Percentiles rank a stretch among this genome's conserved stretches.
These are phyloP conservation scores for Tetrax tetrax DNA, from an alignment of 2,113 vertebrate species.

Conservation along the genomic window DNA sequence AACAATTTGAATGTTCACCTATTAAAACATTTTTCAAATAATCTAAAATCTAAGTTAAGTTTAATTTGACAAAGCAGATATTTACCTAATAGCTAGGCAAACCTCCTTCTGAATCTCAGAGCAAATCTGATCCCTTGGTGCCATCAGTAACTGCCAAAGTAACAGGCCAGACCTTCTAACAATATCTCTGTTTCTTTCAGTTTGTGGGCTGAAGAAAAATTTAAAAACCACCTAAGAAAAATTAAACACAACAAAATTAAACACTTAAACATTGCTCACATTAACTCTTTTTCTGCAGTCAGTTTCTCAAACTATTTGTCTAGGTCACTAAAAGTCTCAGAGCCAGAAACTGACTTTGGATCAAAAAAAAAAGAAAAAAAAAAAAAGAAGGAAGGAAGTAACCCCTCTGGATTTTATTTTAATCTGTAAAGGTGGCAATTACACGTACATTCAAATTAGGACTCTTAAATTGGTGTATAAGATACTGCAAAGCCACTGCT, in stretches of 20 bases:
- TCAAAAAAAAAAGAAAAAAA: no score
- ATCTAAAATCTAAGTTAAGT: neutral
- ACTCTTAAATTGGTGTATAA: neutral
- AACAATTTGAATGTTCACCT: no score
- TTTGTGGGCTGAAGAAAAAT: constrained; percentile 95
- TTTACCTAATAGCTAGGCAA: constrained; percentile 94
- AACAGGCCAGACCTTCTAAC: constrained; percentile 89
- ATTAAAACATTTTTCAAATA: neutral
- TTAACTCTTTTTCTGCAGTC: neutral
- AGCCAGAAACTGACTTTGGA: neutral
- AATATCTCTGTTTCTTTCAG: constrained; percentile 92
- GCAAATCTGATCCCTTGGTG: constrained; percentile 93
- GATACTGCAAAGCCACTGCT: neutral
- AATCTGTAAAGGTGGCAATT: neutral
- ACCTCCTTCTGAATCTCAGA: constrained; percentile 94
- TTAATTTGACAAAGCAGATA: neutral
- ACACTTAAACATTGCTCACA: neutral
- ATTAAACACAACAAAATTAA: neutral
- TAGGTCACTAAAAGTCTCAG: neutral
- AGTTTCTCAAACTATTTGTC: neutral
- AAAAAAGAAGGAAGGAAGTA: neutral
- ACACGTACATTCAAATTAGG: neutral
- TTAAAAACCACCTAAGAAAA: constrained; percentile 92
- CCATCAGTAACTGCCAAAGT: constrained; percentile 97
- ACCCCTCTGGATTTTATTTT: neutral